These are phyloP conservation scores for Entomobrya proxima DNA, from an alignment of 2,888 invertebrate genomes.

Conservation along the genomic window DNA sequence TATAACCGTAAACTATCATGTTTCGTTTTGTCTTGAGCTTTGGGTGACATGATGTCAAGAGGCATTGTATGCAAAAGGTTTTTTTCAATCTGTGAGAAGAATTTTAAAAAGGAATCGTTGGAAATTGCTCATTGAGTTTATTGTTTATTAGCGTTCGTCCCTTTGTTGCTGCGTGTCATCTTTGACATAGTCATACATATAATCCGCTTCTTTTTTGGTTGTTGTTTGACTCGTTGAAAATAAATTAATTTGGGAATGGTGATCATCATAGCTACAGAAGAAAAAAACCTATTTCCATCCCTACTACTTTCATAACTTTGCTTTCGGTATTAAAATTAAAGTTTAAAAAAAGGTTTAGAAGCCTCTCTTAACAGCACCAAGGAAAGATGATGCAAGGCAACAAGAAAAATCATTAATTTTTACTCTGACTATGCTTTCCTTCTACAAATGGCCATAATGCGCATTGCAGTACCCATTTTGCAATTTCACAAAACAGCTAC, in stretches of 20 bases:
- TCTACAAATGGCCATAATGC: neutral
- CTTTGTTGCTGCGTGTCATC: neutral
- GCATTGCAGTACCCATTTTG: neutral
- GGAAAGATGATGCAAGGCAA: too few species aligned
- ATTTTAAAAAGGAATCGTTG: neutral
- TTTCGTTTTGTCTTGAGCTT: neutral
- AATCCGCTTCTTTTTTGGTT: too few species aligned
- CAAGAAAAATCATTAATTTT: conserved; percentile 9
- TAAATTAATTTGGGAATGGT: too few species aligned
- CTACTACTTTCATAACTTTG: too few species aligned
- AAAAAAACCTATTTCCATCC: too few species aligned
- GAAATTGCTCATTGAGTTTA: conserved; percentile 34
- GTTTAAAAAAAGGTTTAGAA: neutral
- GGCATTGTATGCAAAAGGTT: too few species aligned
- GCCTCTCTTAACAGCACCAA: neutral
- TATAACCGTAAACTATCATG: conserved; percentile 4
- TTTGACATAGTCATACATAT: neutral
- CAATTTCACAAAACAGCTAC: neutral
- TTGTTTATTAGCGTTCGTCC: conserved; percentile 16
- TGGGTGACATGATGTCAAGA: neutral
- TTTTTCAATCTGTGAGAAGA: too few species aligned
- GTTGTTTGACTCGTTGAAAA: too few species aligned
- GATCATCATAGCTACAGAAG: too few species aligned
- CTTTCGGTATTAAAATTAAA: too few species aligned
- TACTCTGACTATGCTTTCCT: neutral